Percentiles rank a stretch among this genome's conserved stretches.
phyloP scores from a whole-genome alignment of 2,888 invertebrate species.

The Erebia epiphron region DNA sequence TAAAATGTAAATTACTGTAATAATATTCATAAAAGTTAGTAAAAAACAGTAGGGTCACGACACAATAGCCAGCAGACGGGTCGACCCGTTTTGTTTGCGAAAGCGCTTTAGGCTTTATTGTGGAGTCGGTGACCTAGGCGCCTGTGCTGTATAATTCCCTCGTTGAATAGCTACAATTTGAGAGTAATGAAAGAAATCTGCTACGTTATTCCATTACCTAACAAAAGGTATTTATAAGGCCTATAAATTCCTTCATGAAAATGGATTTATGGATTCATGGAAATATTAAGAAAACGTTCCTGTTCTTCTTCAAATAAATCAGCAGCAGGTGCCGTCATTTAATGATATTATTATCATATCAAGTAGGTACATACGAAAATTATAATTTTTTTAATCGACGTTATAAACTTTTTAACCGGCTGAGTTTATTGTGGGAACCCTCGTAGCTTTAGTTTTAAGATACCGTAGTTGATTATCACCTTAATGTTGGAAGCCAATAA shows the following conservation, averaged over 20 bases:
- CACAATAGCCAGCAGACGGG: slow-evolving; percentile 30
- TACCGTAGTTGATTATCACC: too few species aligned
- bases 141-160: slow-evolving; percentile 18
- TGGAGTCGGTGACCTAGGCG: slow-evolving; percentile 30
- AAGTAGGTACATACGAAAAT: too few species aligned
- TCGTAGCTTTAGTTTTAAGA: too few species aligned
- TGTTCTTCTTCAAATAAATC: too few species aligned
- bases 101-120: slow-evolving; percentile 32
- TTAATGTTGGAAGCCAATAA: too few species aligned
- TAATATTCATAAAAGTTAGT: slow-evolving; percentile 7
- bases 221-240: not conserved
- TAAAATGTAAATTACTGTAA: not conserved
- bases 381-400: too few species aligned
- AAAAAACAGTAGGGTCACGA: slow-evolving; percentile 21
- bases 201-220: slow-evolving; percentile 15
- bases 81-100: slow-evolving; percentile 31
- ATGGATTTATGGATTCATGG: too few species aligned
- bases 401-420: too few species aligned
- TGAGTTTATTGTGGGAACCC: too few species aligned
- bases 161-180: slow-evolving; percentile 21
- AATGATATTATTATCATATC: too few species aligned
- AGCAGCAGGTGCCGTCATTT: too few species aligned
- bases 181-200: slow-evolving; percentile 11
- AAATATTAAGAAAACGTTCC: not conserved
- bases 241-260: not conserved